Conservation (phyloP, 2,888 invertebrate species). For the Volucella bombylans region DNA sequence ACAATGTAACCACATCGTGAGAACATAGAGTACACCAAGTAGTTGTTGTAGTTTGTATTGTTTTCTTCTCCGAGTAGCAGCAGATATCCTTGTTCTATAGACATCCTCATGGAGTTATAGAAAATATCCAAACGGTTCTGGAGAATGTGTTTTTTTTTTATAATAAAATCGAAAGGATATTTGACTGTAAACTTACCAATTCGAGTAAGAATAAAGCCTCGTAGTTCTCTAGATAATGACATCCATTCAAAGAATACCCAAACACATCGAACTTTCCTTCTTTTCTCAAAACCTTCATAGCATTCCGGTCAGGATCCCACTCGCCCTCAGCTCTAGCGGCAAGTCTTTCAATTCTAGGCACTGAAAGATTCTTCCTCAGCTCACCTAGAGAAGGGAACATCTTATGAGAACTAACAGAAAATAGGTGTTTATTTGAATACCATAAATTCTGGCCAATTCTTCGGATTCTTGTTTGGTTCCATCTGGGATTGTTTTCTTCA, state of each 20-base stretch:
- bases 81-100: constrained; percentile 80
- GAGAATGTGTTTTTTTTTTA: background rate
- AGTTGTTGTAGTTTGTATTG: constrained; percentile 77
- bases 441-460: constrained; percentile 76
- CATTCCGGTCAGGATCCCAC: constrained; percentile 77
- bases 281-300: constrained; percentile 78
- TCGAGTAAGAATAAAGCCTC: constrained; percentile 80
- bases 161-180: background rate
- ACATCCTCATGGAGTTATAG: constrained; percentile 77
- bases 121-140: constrained; percentile 80
- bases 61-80: constrained; percentile 78
- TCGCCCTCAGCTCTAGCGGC: constrained; percentile 77
- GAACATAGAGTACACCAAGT: constrained; percentile 79
- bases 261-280: constrained; percentile 81
- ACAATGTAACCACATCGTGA: constrained; percentile 80
- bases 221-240: constrained; percentile 78
- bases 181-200: constrained; percentile 75
- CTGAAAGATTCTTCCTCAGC: constrained; percentile 77
- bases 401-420: background rate
- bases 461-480: constrained; percentile 75
- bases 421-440: constrained; percentile 63
- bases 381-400: constrained; percentile 74
- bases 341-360: constrained; percentile 78
- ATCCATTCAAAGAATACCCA: constrained; percentile 78
- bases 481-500: constrained; percentile 77